Evolutionary conservation across 2,797 vertebrate species (phyloP).

Genomic region (Poeciliopsis turneri): DNA sequence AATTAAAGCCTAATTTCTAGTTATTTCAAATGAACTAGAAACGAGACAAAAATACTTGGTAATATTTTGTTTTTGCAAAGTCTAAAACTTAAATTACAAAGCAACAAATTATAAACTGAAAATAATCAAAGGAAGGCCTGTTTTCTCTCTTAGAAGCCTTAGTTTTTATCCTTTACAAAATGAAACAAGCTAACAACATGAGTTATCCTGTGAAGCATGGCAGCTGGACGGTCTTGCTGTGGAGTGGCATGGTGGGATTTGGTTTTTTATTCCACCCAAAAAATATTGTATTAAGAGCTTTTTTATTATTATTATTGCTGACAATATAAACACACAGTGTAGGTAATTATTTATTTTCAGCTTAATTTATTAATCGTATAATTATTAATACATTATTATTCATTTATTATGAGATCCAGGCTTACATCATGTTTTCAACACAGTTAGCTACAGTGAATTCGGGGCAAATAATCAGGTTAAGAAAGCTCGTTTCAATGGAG

Average conservation of each 20-base stretch:
- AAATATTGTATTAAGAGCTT: neutral
- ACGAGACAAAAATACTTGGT: too few relatives aligned
- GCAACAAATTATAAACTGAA: neutral
- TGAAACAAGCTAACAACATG: neutral
- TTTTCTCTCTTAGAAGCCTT: neutral
- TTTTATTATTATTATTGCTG: neutral
- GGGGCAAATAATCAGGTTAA: neutral
- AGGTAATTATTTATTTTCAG: neutral
- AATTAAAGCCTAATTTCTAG: too few relatives aligned
- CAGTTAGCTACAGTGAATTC: neutral
- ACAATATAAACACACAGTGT: neutral
- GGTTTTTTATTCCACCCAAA: neutral
- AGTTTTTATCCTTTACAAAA: neutral
- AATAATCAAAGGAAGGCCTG: neutral
- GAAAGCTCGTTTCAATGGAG: too few relatives aligned
- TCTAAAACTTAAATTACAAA: neutral
- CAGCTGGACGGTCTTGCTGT: conserved; percentile 61
- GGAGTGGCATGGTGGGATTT: conserved; percentile 70
- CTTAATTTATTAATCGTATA: neutral
- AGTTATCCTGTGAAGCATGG: conserved; percentile 5
- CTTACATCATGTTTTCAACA: neutral
- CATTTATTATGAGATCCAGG: too few relatives aligned
- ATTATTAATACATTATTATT: neutral
- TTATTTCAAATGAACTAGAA: too few relatives aligned
- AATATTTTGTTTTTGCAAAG: too few relatives aligned